Conservation (phyloP, 2,113 vertebrate genomes). For the Pelodiscus sinensis region DNA sequence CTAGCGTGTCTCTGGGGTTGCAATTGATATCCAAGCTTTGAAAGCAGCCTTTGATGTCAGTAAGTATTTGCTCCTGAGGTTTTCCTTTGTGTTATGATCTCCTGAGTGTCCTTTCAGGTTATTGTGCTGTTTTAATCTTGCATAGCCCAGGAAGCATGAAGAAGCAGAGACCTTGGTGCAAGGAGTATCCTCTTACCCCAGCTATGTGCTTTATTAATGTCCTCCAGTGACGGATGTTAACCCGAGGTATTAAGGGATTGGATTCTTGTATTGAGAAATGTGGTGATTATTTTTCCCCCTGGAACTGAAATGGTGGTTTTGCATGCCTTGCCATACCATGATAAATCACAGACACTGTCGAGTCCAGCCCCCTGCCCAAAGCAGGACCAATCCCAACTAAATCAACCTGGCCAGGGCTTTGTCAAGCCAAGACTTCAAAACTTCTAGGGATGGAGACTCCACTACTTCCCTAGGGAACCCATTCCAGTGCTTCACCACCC, state of each 20-base stretch:
- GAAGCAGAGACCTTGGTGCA: background rate
- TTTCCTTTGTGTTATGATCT: background rate
- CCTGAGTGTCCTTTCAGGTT: background rate
- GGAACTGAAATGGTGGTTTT: background rate
- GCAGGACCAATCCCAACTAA: too few species aligned
- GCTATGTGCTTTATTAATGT: background rate
- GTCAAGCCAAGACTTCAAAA: too few species aligned
- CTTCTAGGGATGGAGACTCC: too few species aligned
- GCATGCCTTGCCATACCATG: background rate
- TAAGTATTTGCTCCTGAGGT: slow-evolving; percentile 78
- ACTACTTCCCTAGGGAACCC: too few species aligned
- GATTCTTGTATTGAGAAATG: background rate
- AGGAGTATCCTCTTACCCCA: background rate
- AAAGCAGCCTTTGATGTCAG: slow-evolving; percentile 97
- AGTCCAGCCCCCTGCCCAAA: too few species aligned
- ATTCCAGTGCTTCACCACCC: too few species aligned
- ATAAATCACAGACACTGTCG: background rate
- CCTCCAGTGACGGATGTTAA: background rate
- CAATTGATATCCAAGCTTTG: slow-evolving; percentile 95
- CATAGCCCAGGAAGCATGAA: background rate
- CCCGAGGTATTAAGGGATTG: background rate
- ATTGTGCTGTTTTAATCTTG: background rate
- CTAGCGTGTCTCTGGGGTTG: slow-evolving; percentile 96
- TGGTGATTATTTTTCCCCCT: background rate
- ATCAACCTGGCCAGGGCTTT: too few species aligned